Conservation (phyloP, 1,140 invertebrate genomes). For the Charaxes varanes region DNA sequence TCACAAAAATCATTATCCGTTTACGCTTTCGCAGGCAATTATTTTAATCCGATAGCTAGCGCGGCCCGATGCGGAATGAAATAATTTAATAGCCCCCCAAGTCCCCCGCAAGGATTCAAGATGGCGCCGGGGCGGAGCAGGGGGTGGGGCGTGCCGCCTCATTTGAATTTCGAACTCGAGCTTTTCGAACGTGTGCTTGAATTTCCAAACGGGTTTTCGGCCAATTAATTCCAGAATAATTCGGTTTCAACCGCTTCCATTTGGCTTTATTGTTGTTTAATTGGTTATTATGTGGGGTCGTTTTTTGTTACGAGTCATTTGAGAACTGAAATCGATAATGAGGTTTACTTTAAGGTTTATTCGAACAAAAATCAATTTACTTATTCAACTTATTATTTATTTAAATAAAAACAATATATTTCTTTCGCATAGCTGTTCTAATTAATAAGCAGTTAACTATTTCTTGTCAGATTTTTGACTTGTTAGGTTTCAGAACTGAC, state of each 20-base stretch:
- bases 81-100: constrained; percentile 68
- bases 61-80: constrained; percentile 68
- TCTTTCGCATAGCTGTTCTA: too few relatives aligned
- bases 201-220: constrained; percentile 62
- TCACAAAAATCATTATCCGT: constrained; percentile 70
- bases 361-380: too few relatives aligned
- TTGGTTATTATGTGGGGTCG: constrained; percentile 37
- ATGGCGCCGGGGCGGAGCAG: constrained; percentile 64
- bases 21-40: constrained; percentile 70
- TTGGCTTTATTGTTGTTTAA: constrained; percentile 50
- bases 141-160: constrained; percentile 65
- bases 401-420: too few relatives aligned
- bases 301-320: constrained; percentile 17
- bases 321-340: background rate
- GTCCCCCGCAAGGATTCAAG: constrained; percentile 46
- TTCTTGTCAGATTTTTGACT: too few relatives aligned
- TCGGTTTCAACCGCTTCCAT: constrained; percentile 45
- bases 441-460: too few relatives aligned
- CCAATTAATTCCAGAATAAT: constrained; percentile 69
- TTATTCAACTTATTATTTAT: too few relatives aligned
- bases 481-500: too few relatives aligned
- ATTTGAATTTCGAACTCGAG: constrained; percentile 71
- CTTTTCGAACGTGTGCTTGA: constrained; percentile 68
- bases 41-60: constrained; percentile 67
- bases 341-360: constrained; percentile 2